A percentile compares a stretch with the other conserved stretches of the same genome.
Evolutionary conservation across 2,888 invertebrate species (phyloP).

Genomic region (Lapara coniferarum): DNA sequence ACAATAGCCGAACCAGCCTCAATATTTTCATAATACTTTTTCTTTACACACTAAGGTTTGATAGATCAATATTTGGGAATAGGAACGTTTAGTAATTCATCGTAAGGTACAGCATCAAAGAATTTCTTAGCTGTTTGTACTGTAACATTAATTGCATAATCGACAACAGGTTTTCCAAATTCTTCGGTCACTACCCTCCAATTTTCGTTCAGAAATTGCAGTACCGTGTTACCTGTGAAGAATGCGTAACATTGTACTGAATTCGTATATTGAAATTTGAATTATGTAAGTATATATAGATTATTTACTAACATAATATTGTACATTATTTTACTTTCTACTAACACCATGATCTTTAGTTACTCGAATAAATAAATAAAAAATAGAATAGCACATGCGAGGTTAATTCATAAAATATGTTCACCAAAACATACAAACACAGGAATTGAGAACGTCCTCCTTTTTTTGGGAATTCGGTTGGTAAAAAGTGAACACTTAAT

Average conservation of each 20-base stretch:
- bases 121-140: constrained; percentile 74
- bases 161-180: constrained; percentile 77
- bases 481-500: too few relatives aligned
- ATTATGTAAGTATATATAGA: too few relatives aligned
- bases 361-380: too few relatives aligned
- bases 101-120: constrained; percentile 75
- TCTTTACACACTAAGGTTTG: not conserved
- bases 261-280: too few relatives aligned
- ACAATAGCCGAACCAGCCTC: constrained; percentile 9
- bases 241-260: not conserved
- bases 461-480: too few relatives aligned
- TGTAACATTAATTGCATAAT: constrained; percentile 75
- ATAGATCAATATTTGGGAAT: constrained; percentile 69
- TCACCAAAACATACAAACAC: too few relatives aligned
- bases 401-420: too few relatives aligned
- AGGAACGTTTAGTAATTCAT: constrained; percentile 72
- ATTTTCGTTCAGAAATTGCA: constrained; percentile 76
- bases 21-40: constrained; percentile 11
- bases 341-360: too few relatives aligned
- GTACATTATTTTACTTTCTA: too few relatives aligned
- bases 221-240: constrained; percentile 73
- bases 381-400: too few relatives aligned
- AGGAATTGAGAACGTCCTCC: too few relatives aligned
- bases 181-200: constrained; percentile 79
- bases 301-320: too few relatives aligned